Evolutionary conservation across 1,140 invertebrate species (phyloP).

Genomic region (Drosophila seguyi): DNA sequence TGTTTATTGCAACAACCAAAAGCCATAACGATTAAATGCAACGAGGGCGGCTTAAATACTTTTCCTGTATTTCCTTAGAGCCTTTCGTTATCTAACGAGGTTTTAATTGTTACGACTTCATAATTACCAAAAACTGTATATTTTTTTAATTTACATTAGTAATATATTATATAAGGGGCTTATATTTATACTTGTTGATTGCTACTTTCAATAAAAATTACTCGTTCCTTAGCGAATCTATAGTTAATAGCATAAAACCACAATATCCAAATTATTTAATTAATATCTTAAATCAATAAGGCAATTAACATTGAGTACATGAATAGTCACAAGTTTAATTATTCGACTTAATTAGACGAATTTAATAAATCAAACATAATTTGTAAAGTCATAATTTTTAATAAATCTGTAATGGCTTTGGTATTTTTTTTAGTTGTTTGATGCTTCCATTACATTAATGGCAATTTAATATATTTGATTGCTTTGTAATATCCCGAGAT

Average conservation of each 20-base stretch:
- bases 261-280: too few relatives aligned
- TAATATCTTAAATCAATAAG: not conserved
- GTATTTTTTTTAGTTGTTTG: not conserved
- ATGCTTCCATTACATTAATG: conserved; percentile 13
- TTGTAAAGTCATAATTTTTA: conserved; percentile 5
- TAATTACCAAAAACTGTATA: not conserved
- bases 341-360: not conserved
- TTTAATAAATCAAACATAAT: not conserved
- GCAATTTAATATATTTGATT: conserved; percentile 1
- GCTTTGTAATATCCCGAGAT: conserved; percentile 12
- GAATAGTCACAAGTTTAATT: not conserved
- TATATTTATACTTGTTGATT: too few relatives aligned
- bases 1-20: conserved; percentile 52
- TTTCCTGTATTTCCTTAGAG: not conserved
- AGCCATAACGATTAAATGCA: conserved; percentile 36
- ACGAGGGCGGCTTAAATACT: conserved; percentile 46
- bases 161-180: too few relatives aligned
- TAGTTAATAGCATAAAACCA: not conserved
- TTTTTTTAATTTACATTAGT: too few relatives aligned
- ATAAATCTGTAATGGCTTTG: not conserved
- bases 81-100: not conserved
- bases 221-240: not conserved
- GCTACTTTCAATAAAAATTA: not conserved
- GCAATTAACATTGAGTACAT: not conserved
- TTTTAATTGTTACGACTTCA: not conserved